A percentile compares a stretch with the other conserved stretches of the same genome.
These are phyloP conservation scores for Apamea crenata DNA, from an alignment of 2,888 invertebrate species.

Conservation along the genomic window DNA sequence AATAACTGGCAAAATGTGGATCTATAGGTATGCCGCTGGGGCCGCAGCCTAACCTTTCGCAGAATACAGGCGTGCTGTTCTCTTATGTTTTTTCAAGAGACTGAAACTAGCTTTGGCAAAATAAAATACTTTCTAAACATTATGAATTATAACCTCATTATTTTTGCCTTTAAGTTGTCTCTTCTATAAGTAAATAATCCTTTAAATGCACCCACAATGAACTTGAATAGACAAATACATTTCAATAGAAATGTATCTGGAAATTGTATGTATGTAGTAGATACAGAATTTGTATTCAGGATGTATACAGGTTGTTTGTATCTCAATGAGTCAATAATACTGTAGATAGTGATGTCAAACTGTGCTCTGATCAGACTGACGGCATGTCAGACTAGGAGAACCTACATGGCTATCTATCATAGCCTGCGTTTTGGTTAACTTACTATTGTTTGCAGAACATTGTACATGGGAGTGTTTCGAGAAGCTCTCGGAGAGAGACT, in stretches of 20 bases:
- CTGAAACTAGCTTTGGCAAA: not conserved
- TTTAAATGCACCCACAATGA: not conserved
- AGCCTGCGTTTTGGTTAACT: not conserved
- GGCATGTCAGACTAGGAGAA: not conserved
- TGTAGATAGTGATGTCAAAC: not conserved
- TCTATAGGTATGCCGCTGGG: no score
- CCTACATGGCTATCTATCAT: not conserved
- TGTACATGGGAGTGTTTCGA: no score
- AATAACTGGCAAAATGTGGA: not conserved
- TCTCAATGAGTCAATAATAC: not conserved
- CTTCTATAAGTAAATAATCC: not conserved
- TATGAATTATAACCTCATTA: not conserved
- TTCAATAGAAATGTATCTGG: not conserved
- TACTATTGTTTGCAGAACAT: not conserved
- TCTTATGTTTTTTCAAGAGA: not conserved
- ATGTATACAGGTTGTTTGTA: not conserved
- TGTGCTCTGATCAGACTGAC: not conserved
- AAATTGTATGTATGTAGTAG: not conserved
- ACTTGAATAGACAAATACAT: not conserved
- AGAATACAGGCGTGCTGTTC: no score
- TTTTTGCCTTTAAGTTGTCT: not conserved
- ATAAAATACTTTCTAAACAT: not conserved
- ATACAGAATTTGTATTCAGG: slow-evolving; percentile 8
- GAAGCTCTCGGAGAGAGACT: no score
- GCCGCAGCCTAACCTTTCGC: no score